Base-by-base conservation (phyloP, 2,888 invertebrate genomes). In the Pyrochroa serraticornis region DNA sequence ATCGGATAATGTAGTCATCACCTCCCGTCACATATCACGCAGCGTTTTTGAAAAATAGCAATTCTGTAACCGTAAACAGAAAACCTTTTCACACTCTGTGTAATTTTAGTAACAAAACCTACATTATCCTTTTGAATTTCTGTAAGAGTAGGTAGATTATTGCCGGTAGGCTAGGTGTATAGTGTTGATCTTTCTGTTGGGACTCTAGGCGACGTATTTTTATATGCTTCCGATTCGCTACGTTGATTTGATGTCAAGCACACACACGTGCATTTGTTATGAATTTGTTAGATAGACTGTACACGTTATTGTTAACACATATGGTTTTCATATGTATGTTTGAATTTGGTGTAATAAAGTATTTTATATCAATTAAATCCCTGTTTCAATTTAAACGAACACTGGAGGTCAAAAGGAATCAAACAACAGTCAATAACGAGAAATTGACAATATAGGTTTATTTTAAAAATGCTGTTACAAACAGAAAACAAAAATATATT, bases 311-410 rank as follows among this genome's bases (percentile, higher is more conserved):
- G 43, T 49, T 50, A 54, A 51, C 12, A 44, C 46, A 58, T 46
- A 59, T 54, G 54, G 58, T 65, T 65, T 63, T 60, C 64, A 63
- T 60, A 58, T 62, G 60, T 64, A 49, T 56, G 61, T 63, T 62
- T 58, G 58, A 64, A 63, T 59, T 66, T 58, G 62, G 56, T 66
- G 66, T 66, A 66, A 62, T 58, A 58, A 63, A 58, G 61, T 60
- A 62, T 66, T 66, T 66, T 66, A 60, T 65, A 63, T 48, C 55
- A 43, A 9, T 22, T 22, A 22, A 22, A 22, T 22, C 5, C 2
- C 22, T 5, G 22, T 22, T 22, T 22, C n/a, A n/a, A n/a, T n/a
- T n/a, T n/a, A n/a, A n/a, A n/a, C n/a, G n/a, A n/a, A n/a, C n/a
- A n/a, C n/a, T n/a, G n/a, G n/a, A n/a, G n/a, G n/a, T n/a, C n/a